phyloP scores from a whole-genome alignment of 2,888 invertebrate species.

The Nebria salina region DNA sequence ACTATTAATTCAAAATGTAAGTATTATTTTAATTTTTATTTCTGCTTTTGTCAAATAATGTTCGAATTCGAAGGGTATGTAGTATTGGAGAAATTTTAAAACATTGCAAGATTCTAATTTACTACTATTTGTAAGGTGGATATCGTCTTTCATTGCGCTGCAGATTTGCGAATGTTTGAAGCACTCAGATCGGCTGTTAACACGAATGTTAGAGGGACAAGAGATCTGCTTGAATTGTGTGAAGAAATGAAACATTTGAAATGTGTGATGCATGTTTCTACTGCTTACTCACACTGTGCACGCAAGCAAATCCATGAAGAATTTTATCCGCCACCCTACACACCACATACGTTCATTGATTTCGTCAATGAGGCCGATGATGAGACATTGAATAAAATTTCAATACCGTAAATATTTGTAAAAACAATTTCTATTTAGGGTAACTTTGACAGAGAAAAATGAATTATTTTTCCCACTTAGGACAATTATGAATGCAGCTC shows the following conservation, averaged over 20 bases:
- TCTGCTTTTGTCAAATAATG: too few species aligned
- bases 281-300: constrained; percentile 12
- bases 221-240: background rate
- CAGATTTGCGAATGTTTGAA: background rate
- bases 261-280: constrained; percentile 3
- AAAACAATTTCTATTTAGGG: background rate
- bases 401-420: background rate
- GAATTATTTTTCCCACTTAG: background rate
- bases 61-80: too few species aligned
- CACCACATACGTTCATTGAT: constrained; percentile 7
- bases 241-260: constrained; percentile 17
- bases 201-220: constrained; percentile 7
- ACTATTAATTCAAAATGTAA: constrained; percentile 11
- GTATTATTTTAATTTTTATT: too few species aligned
- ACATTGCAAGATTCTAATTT: too few species aligned
- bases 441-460: background rate
- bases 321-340: background rate
- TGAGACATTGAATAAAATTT: background rate
- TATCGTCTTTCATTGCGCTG: constrained; percentile 7
- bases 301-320: constrained; percentile 5
- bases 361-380: constrained; percentile 4
- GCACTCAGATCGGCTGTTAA: background rate
- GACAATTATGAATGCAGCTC: background rate
- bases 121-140: background rate
- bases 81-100: too few species aligned